Percentiles rank a stretch among this genome's conserved stretches.
Conservation (phyloP, 2,888 invertebrate genomes). For the Galeruca laticollis region DNA sequence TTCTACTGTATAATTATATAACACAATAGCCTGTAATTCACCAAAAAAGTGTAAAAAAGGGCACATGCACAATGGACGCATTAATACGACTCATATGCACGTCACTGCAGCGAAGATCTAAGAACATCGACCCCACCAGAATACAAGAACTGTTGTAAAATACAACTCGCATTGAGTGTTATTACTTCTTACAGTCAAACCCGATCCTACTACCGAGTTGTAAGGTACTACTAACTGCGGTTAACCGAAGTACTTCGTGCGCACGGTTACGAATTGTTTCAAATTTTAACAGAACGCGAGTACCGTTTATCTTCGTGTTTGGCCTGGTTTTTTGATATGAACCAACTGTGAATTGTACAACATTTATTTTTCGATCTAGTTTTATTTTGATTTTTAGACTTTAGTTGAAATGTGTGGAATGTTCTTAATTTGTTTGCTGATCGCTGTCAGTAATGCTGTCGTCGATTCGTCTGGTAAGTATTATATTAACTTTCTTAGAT, state of each 20-base stretch:
- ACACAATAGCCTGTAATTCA: slow-evolving; percentile 16
- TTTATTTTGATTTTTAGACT: neutral
- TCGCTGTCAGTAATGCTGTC: neutral
- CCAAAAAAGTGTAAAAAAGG: slow-evolving; percentile 6
- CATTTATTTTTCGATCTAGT: neutral
- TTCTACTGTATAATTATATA: neutral
- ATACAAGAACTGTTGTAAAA: slow-evolving; percentile 44
- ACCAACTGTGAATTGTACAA: neutral
- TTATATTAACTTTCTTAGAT: no score
- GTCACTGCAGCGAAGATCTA: slow-evolving; percentile 38
- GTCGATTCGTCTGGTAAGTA: neutral
- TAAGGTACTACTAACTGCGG: slow-evolving; percentile 7
- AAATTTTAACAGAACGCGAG: neutral
- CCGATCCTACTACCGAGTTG: slow-evolving; percentile 5
- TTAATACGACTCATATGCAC: slow-evolving; percentile 23
- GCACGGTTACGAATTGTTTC: neutral
- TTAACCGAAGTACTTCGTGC: slow-evolving; percentile 1
- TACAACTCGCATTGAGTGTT: slow-evolving; percentile 34
- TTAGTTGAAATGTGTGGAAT: neutral
- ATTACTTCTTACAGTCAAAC: slow-evolving; percentile 34
- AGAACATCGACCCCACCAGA: slow-evolving; percentile 47
- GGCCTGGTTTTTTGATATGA: slow-evolving; percentile 1
- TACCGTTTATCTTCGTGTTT: neutral
- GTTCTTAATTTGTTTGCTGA: neutral
- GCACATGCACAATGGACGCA: neutral